These are phyloP conservation scores for Tenodera sinensis DNA, from an alignment of 2,888 invertebrate genomes.

Conservation along the genomic window DNA sequence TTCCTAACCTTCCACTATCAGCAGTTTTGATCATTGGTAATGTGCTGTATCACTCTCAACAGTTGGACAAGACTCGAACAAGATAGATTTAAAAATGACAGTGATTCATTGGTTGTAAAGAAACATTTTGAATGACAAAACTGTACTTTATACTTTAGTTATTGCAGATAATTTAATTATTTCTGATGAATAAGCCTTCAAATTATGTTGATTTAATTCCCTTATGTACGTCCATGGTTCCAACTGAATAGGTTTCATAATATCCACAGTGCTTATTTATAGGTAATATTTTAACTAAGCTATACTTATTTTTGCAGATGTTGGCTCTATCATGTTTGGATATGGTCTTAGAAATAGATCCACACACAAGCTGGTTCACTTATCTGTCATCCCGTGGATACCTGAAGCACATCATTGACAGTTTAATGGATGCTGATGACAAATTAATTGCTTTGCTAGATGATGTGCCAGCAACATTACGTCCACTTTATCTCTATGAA, in stretches of 20 bases:
- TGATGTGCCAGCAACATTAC: conserved; percentile 57
- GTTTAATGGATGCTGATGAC: conserved; percentile 70
- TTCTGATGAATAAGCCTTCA: neutral
- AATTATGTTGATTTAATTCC: neutral
- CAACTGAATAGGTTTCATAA: no score
- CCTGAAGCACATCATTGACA: conserved; percentile 77
- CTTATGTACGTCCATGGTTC: no score
- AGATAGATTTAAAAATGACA: no score
- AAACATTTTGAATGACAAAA: no score
- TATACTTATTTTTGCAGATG: conserved; percentile 51
- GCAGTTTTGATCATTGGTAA: no score
- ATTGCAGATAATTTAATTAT: no score
- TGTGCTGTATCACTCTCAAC: no score
- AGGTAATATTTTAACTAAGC: neutral
- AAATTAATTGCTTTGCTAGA: conserved; percentile 63
- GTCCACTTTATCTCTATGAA: conserved; percentile 80
- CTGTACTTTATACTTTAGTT: no score
- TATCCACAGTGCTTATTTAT: neutral
- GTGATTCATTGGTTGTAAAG: no score
- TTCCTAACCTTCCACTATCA: no score
- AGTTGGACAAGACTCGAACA: no score
- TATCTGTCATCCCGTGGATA: conserved; percentile 61
- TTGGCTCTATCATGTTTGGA: conserved; percentile 79
- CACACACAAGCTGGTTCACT: conserved; percentile 62
- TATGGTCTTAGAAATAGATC: conserved; percentile 70